Base-by-base conservation (phyloP, 1,140 invertebrate species). In the Hetaerina americana region DNA sequence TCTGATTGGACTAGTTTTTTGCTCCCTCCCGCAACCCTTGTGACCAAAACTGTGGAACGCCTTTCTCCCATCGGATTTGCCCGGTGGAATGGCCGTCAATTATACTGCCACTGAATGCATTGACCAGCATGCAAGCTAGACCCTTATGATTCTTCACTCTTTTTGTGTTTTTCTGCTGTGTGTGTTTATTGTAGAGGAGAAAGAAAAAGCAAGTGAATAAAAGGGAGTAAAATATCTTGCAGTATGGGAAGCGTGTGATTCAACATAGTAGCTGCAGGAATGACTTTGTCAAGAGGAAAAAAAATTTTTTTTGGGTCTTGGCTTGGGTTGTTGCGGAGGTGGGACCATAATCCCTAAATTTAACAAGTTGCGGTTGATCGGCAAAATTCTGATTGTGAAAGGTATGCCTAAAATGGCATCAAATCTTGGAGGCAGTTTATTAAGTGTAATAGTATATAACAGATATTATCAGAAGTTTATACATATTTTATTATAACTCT, bases 401-500 rank as follows among this genome's bases (percentile, higher is more conserved):
- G 40, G 40, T 57, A 57, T 57, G 40, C 40, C 40, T 18, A n/a
- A n/a, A n/a, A n/a, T 18, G 40, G 40, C 40, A 57, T 57, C 40
- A 57, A 57, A 57, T 57, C 40, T 57, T 57, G 40, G 40, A n/a
- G 40, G 40, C 40, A 57, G 40, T 57, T 57, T 57, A 57, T 57
- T 57, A 57, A 57, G 40, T 57, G 40, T 57, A 57, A 57, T 57
- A 57, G 40, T 57, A 57, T 57, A 57, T 57, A 57, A 57, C 40
- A 57, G 40, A 57, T 57, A 57, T 57, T 57, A 57, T 57, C 15
- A 57, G 40, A 57, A 57, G 40, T 57, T 57, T 57, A 57, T 57
- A 57, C 40, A 57, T 57, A 57, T 57, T 57, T 57, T 57, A 57
- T 57, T 57, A 57, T 57, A 57, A 57, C 40, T 57, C 40, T 57